These are phyloP conservation scores for Sarcoramphus papa DNA, from an alignment of 2,797 vertebrate genomes.

Conservation along the genomic window DNA sequence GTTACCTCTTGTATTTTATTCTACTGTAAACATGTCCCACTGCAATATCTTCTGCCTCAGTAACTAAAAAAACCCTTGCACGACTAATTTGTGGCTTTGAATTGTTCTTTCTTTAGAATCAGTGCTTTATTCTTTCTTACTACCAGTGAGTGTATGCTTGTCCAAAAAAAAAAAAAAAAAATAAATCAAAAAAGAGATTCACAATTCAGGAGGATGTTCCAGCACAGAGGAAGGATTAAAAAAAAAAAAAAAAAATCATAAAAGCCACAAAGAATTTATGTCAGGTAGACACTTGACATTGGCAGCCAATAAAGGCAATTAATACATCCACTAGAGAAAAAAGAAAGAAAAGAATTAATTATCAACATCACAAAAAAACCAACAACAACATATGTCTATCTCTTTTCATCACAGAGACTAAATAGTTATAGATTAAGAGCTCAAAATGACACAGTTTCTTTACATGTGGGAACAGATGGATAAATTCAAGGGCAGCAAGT, in stretches of 20 bases:
- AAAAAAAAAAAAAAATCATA: background rate
- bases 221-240: background rate
- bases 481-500: background rate
- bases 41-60: background rate
- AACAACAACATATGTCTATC: background rate
- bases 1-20: background rate
- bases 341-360: background rate
- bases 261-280: background rate
- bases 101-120: conserved; percentile 67
- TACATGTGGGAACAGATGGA: background rate
- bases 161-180: background rate
- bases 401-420: background rate
- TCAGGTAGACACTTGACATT: background rate
- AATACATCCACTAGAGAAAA: background rate
- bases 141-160: conserved; percentile 82
- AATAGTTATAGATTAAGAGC: background rate
- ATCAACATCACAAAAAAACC: background rate
- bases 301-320: background rate
- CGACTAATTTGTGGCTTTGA: background rate
- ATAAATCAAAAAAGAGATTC: background rate
- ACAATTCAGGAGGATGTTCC: background rate
- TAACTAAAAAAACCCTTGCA: background rate
- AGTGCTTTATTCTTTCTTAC: conserved; percentile 87
- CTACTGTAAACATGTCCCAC: background rate
- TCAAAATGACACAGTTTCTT: background rate